Percentiles rank a stretch among this genome's conserved stretches.
These are phyloP conservation scores for Ptyas mucosa DNA, from an alignment of 2,113 vertebrate species.

Conservation along the genomic window DNA sequence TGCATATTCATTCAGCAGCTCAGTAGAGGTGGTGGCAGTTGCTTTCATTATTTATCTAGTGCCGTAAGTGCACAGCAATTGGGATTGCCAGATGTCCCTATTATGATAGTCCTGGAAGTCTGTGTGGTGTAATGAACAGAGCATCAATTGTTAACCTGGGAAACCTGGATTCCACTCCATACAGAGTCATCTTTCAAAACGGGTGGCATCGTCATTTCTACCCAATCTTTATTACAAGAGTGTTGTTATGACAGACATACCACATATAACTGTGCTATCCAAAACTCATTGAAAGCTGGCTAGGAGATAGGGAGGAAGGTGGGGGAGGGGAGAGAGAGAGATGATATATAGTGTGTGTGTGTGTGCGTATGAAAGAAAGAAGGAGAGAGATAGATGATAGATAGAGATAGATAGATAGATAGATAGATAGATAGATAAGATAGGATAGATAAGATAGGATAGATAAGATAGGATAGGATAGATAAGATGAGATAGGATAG, in stretches of 20 bases:
- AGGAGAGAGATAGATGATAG: too few relatives aligned
- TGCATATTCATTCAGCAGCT: constrained; percentile 30
- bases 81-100: not conserved
- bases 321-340: not conserved
- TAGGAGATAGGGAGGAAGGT: not conserved
- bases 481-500: too few relatives aligned
- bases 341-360: too few relatives aligned
- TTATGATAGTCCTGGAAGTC: not conserved
- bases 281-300: not conserved
- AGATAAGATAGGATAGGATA: too few relatives aligned
- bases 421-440: too few relatives aligned
- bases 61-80: not conserved
- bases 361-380: too few relatives aligned
- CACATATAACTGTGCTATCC: not conserved
- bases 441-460: too few relatives aligned
- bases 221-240: not conserved
- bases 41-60: not conserved
- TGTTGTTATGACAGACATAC: not conserved
- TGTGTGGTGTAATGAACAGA: not conserved
- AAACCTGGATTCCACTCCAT: not conserved
- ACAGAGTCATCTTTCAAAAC: not conserved
- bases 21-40: constrained; percentile 15
- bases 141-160: not conserved
- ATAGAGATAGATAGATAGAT: too few relatives aligned
- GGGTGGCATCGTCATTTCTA: not conserved